Conservation (phyloP, 2,888 invertebrate genomes). For the Sphaerophoria taeniata region DNA sequence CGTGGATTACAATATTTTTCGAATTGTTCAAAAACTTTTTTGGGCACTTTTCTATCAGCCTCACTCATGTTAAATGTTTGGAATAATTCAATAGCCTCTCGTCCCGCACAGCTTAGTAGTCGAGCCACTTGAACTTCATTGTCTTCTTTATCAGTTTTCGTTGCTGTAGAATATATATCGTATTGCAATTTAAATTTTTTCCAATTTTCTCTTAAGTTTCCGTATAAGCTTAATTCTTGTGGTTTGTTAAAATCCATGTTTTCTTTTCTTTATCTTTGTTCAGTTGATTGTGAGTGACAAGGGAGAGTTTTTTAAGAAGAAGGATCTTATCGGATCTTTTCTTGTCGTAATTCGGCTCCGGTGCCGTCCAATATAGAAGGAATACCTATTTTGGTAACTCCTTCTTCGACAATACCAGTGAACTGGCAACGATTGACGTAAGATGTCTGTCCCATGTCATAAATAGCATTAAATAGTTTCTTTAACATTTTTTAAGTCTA, state of each 20-base stretch:
- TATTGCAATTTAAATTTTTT: constrained; percentile 18
- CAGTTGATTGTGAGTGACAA: no score
- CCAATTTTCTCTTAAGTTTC: constrained; percentile 13
- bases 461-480: no score
- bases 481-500: no score
- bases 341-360: no score
- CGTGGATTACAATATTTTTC: background rate
- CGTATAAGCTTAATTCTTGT: constrained; percentile 1
- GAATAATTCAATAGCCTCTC: background rate
- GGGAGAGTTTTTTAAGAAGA: no score
- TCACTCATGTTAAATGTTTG: background rate
- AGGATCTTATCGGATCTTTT: no score
- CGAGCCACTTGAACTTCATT: constrained; percentile 23
- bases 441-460: no score
- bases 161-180: constrained; percentile 30
- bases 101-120: constrained; percentile 27
- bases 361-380: no score
- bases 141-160: constrained; percentile 9
- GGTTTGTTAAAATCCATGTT: constrained; percentile 24
- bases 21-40: background rate
- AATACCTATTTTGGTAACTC: no score
- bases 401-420: no score
- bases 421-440: no score
- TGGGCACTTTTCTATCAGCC: background rate
- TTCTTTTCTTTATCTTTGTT: no score